These are phyloP conservation scores for Leptobrachium leishanense DNA, from an alignment of 2,113 vertebrate species.

Conservation along the genomic window DNA sequence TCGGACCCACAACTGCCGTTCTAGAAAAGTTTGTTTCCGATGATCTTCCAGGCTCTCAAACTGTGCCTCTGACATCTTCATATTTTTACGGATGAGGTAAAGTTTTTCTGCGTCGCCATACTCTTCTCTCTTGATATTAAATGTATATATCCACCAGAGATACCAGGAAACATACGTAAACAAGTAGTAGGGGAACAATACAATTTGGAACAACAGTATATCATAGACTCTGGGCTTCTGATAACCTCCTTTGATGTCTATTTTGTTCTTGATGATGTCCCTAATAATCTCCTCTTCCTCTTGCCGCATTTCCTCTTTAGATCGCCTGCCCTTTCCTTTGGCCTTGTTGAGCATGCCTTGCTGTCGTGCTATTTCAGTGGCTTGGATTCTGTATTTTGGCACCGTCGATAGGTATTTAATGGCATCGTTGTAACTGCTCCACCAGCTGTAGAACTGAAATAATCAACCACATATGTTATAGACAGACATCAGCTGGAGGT, in stretches of 20 bases:
- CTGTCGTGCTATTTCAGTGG: slow-evolving; percentile 87
- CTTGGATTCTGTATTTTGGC: slow-evolving; percentile 94
- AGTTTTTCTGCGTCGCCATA: slow-evolving; percentile 89
- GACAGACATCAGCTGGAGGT: too few species aligned
- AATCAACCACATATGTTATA: slow-evolving; percentile 41
- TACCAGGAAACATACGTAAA: slow-evolving; percentile 82
- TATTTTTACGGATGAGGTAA: slow-evolving; percentile 87
- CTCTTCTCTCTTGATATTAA: slow-evolving; percentile 84
- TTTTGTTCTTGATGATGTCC: slow-evolving; percentile 96
- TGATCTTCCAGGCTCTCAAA: slow-evolving; percentile 90
- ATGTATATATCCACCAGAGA: slow-evolving; percentile 85
- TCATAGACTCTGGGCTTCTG: slow-evolving; percentile 90
- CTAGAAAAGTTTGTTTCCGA: slow-evolving; percentile 77
- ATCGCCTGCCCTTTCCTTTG: slow-evolving; percentile 87
- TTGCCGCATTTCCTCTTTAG: slow-evolving; percentile 92
- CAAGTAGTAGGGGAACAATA: slow-evolving; percentile 84
- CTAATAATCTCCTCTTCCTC: slow-evolving; percentile 95
- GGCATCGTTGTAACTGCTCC: slow-evolving; percentile 95
- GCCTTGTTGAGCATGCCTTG: slow-evolving; percentile 89
- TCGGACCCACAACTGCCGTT: slow-evolving; percentile 84
- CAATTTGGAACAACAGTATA: slow-evolving; percentile 88
- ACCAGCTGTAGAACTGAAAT: slow-evolving; percentile 95
- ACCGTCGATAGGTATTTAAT: slow-evolving; percentile 91
- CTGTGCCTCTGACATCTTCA: slow-evolving; percentile 94
- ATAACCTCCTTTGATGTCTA: slow-evolving; percentile 96